These are phyloP conservation scores for Triplophysa bombifrons DNA, from an alignment of 2,797 vertebrate species.

Conservation along the genomic window DNA sequence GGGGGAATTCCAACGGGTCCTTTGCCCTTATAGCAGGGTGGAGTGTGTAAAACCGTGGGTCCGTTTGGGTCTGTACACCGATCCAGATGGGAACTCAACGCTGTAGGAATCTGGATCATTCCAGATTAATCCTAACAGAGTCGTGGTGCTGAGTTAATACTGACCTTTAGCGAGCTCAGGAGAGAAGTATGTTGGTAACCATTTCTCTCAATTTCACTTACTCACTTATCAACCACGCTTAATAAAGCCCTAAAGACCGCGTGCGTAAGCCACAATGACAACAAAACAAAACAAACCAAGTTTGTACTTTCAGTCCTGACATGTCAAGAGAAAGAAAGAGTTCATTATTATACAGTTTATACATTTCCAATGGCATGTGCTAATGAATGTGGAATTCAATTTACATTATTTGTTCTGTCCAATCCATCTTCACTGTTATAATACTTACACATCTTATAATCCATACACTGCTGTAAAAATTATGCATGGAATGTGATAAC, in stretches of 20 bases:
- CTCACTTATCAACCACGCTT: conserved; percentile 19
- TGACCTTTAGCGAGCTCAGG: conserved; percentile 59
- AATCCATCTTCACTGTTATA: conserved; percentile 14
- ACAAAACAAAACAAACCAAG: conserved; percentile 47
- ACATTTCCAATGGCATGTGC: neutral
- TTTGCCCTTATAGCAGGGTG: conserved; percentile 19
- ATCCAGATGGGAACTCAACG: conserved; percentile 21
- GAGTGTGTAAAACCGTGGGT: conserved; percentile 40
- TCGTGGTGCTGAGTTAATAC: conserved; percentile 64
- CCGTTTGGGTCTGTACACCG: conserved; percentile 54
- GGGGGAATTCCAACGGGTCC: conserved; percentile 33
- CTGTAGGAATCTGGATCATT: conserved; percentile 63
- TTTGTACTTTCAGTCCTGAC: conserved; percentile 53
- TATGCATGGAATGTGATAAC: conserved; percentile 11
- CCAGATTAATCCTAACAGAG: conserved; percentile 59
- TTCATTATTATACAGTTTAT: conserved; percentile 36
- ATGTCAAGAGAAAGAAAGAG: conserved; percentile 61
- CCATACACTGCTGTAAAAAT: conserved; percentile 45
- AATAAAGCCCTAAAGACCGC: conserved; percentile 46
- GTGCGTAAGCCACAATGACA: conserved; percentile 54
- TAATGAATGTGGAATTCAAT: conserved; percentile 7
- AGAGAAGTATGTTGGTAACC: conserved; percentile 24
- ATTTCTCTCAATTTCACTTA: conserved; percentile 29
- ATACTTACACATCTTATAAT: conserved; percentile 34
- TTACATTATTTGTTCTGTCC: conserved; percentile 13